Evolutionary conservation across 2,797 vertebrate species (phyloP).

Genomic region (Lindbergichthys nudifrons): DNA sequence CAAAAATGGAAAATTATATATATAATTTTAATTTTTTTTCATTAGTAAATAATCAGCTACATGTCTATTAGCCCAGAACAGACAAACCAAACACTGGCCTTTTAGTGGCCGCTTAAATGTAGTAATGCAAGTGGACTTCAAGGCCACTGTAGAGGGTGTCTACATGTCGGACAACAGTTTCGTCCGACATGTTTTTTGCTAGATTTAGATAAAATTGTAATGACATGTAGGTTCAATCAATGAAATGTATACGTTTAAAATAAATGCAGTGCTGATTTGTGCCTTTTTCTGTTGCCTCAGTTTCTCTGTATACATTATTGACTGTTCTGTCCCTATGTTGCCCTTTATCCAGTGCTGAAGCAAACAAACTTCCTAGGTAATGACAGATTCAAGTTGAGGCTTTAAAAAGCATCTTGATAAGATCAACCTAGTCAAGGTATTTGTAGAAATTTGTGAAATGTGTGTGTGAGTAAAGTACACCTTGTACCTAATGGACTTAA

Average conservation of each 20-base stretch:
- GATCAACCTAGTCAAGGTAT: constrained; percentile 27
- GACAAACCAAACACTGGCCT: too few species aligned
- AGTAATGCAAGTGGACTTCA: too few species aligned
- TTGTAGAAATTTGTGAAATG: constrained; percentile 22
- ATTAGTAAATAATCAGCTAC: too few species aligned
- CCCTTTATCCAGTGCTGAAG: background rate
- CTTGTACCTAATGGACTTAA: constrained; percentile 46
- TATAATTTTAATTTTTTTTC: too few species aligned
- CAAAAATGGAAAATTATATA: too few species aligned
- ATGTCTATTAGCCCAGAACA: too few species aligned
- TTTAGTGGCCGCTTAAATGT: too few species aligned
- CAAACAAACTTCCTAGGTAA: constrained; percentile 4
- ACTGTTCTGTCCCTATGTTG: background rate
- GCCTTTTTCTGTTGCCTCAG: background rate
- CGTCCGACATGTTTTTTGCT: background rate
- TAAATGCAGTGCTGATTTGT: background rate
- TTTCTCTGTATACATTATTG: background rate
- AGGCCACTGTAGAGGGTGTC: too few species aligned
- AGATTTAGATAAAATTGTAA: constrained; percentile 5
- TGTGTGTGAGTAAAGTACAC: constrained; percentile 44
- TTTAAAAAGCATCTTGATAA: constrained; percentile 2
- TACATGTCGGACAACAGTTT: too few species aligned
- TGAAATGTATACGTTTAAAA: background rate
- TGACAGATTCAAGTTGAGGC: background rate
- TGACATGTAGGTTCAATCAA: background rate